Conservation (phyloP, 2,797 vertebrate species). For the Premnoplex brunnescens region DNA sequence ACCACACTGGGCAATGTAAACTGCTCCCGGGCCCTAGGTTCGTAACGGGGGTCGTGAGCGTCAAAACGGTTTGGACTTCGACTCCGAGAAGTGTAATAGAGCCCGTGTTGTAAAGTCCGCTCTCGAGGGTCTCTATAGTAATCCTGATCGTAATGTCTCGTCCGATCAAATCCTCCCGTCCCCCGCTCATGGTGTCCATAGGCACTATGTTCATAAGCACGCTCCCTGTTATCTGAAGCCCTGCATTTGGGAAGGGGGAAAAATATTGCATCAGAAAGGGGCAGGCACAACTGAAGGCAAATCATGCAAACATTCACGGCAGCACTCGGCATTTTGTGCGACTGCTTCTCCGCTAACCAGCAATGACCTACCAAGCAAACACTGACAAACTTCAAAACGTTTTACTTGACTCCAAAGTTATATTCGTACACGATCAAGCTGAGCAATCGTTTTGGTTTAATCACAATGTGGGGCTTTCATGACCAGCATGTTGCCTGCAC, state of each 20-base stretch:
- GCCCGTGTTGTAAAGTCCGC: conserved; percentile 87
- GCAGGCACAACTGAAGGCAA: conserved; percentile 68
- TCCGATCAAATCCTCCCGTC: conserved; percentile 92
- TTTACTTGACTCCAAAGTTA: conserved; percentile 47
- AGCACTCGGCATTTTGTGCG: conserved; percentile 39
- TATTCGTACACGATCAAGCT: neutral
- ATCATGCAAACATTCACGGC: conserved; percentile 77
- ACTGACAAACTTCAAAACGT: conserved; percentile 53
- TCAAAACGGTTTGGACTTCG: conserved; percentile 97
- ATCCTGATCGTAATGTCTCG: conserved; percentile 97
- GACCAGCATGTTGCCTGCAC: conserved; percentile 20
- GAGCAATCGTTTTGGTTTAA: conserved; percentile 50
- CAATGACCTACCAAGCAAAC: conserved; percentile 67
- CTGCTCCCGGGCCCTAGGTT: conserved; percentile 91
- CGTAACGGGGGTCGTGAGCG: conserved; percentile 92
- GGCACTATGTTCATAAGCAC: conserved; percentile 96
- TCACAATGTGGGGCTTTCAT: conserved; percentile 65
- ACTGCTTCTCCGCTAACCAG: conserved; percentile 57
- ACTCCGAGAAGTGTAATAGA: conserved; percentile 95
- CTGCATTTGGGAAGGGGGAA: conserved; percentile 84
- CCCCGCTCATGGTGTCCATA: conserved; percentile 99
- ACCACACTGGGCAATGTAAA: conserved; percentile 96
- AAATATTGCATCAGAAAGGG: conserved; percentile 74
- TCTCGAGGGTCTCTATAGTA: conserved; percentile 96
- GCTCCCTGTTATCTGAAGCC: conserved; percentile 95